phyloP scores from a whole-genome alignment of 2,113 vertebrate species.

The Aldabrachelys gigantea region DNA sequence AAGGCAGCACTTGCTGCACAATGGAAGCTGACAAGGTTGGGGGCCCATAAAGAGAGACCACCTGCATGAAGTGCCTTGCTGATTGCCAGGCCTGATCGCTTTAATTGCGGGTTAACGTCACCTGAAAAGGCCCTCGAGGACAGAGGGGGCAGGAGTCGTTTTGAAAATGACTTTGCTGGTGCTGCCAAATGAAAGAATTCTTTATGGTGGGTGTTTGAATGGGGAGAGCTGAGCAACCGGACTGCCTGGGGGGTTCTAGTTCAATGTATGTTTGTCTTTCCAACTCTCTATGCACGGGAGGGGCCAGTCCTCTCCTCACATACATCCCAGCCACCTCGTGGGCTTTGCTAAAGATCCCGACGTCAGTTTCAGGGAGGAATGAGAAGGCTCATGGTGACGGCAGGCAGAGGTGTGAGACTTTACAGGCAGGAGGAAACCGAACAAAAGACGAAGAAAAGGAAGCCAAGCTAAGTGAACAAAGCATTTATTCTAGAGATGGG shows the following conservation, averaged over 20 bases:
- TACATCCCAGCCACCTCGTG: not conserved
- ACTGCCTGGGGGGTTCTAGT: not conserved
- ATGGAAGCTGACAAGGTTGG: not conserved
- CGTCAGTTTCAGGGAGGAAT: not conserved
- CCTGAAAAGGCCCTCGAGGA: not conserved
- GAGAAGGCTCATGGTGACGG: fast-evolving
- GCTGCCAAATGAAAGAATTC: not conserved
- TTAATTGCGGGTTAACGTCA: not conserved
- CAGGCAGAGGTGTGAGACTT: fast-evolving
- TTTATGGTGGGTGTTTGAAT: not conserved
- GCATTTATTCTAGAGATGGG: fast-evolving
- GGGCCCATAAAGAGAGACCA: not conserved
- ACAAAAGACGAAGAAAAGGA: not conserved
- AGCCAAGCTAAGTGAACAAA: not conserved
- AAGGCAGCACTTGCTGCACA: not conserved
- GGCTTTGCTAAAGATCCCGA: not conserved
- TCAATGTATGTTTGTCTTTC: not conserved
- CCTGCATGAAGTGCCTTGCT: fast-evolving
- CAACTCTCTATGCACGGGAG: not conserved
- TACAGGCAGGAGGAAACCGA: fast-evolving
- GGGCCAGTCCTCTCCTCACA: not conserved
- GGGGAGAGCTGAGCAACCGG: fast-evolving
- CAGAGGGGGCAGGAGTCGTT: not conserved
- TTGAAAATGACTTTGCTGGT: not conserved
- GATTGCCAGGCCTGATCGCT: not conserved